Evolutionary conservation across 2,113 vertebrate genomes (phyloP), one percentile per base, ranked within the genome.

Genomic region (Engystomops pustulosus): DNA sequence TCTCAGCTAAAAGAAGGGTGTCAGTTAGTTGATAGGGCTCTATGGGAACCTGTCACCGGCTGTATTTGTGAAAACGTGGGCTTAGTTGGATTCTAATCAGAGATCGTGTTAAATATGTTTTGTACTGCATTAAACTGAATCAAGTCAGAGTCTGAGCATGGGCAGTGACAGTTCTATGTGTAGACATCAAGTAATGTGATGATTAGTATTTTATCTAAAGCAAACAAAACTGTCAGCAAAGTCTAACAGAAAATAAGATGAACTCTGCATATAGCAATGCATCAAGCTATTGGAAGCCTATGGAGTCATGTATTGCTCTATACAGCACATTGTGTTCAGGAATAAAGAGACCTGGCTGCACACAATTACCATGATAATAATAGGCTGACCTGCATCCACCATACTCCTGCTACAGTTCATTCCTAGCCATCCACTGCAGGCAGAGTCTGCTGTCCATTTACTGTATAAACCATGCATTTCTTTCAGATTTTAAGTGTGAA

Each of bases 141-240:
- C 7, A 30, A 49, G 30, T 27, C 25, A 44, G 69, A 18, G 23
- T 51, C 25, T 17, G 44, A 30, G 30, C 27, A 34, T 36, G 20
- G 14, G 38, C 7, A n/a, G 11, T 78, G 44, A 4, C 18, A 18
- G 18, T 80, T 45, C 20, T 49, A 36, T 68, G 20, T n/a, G 14
- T 45, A 81, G 45, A 53, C 65, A 51, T 30, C 62, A 81, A 70
- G 60, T 68, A 81, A 70, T 81, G 62, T 81, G 67, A 81, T 81
- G 79, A 81, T 68, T 70, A 17, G 65, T 49, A 53, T 81, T 81
- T 53, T 65, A 51, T 62, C 65, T n/a, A 81, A 80, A 70, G 44
- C 62, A 81, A 81, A 81, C 79, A 69, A 70, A 80, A 69, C 9
- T 4, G 47, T 81, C 79, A 80, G 79, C 79, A 80, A 51, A 79